Conservation (phyloP, 2,888 invertebrate genomes). For the Amphipoea lucens region DNA sequence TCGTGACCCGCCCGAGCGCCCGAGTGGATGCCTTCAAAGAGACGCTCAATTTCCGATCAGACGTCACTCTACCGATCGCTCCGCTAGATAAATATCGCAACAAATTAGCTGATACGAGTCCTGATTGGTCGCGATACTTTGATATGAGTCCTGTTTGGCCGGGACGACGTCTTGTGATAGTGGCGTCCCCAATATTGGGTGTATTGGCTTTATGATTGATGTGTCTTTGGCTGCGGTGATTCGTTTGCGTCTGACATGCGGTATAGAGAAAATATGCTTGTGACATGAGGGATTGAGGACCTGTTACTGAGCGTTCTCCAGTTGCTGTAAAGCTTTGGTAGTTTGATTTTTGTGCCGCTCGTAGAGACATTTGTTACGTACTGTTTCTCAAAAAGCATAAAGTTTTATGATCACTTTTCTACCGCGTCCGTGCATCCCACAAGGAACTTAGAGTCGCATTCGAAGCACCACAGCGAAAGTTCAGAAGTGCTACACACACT, state of each 20-base stretch:
- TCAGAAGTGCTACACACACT: constrained; percentile 17
- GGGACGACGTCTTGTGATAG: constrained; percentile 13
- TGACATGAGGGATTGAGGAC: constrained; percentile 3
- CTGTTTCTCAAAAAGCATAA: constrained; percentile 2
- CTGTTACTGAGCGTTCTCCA: background rate
- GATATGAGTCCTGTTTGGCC: constrained; percentile 46
- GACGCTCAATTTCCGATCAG: constrained; percentile 62
- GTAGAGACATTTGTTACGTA: background rate
- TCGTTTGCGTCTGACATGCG: constrained; percentile 21
- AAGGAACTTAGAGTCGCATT: constrained; percentile 13
- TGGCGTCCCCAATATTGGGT: constrained; percentile 13
- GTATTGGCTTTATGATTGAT: constrained; percentile 49
- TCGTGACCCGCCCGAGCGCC: background rate
- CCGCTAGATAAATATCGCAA: constrained; percentile 64
- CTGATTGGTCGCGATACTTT: constrained; percentile 45
- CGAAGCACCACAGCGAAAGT: constrained; percentile 4
- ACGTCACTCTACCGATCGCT: constrained; percentile 34
- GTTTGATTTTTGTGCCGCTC: background rate
- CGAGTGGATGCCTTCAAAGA: constrained; percentile 30
- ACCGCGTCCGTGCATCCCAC: background rate
- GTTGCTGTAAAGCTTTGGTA: background rate
- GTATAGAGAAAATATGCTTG: background rate
- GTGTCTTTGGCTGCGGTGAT: constrained; percentile 24
- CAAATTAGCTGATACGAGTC: constrained; percentile 58
- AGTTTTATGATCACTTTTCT: constrained; percentile 14